Evolutionary conservation across 2,888 invertebrate species (phyloP).

Genomic region (Dugesia japonica): DNA sequence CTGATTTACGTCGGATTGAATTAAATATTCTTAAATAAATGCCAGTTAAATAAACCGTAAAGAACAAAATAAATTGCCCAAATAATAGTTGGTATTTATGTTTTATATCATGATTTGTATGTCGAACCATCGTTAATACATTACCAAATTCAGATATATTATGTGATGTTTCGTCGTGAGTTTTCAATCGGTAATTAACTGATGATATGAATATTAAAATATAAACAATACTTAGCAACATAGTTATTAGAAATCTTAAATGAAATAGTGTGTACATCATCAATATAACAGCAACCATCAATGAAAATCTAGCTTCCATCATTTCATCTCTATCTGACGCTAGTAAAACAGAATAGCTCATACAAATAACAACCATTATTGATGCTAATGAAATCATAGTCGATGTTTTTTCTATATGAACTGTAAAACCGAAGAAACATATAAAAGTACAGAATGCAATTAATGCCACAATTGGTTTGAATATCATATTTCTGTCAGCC

Average conservation of each 20-base stretch:
- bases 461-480: background rate
- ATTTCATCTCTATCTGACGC: background rate
- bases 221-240: background rate
- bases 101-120: background rate
- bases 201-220: background rate
- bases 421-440: background rate
- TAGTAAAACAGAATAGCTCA: background rate
- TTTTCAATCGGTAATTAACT: background rate
- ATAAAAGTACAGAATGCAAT: background rate
- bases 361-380: background rate
- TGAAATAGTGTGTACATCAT: slow-evolving; percentile 7
- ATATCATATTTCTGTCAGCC: background rate
- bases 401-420: background rate
- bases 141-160: background rate
- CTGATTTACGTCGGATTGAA: background rate
- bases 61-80: background rate
- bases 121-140: background rate
- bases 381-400: background rate
- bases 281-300: background rate
- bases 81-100: background rate
- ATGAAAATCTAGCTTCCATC: background rate
- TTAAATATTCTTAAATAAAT: background rate
- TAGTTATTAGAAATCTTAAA: background rate
- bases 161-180: background rate
- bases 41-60: slow-evolving; percentile 8